A percentile compares a stretch with the other conserved stretches of the same genome.
Conservation (phyloP, 2,888 invertebrate species). For the Eupsilia transversa region DNA sequence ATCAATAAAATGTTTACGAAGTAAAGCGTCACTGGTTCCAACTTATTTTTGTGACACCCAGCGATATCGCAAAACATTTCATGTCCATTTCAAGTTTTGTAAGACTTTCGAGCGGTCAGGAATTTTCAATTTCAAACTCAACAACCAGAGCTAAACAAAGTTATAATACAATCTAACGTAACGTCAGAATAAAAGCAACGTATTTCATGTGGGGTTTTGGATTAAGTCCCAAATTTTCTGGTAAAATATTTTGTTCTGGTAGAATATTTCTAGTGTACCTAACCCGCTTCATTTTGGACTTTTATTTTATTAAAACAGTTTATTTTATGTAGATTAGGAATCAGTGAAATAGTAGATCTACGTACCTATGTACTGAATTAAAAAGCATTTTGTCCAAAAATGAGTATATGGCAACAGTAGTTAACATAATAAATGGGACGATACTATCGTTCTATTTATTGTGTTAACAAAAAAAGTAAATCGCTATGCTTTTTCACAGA, state of each 20-base stretch:
- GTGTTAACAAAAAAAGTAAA: slow-evolving; percentile 5
- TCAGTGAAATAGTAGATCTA: not conserved
- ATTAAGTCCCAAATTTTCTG: slow-evolving; percentile 39
- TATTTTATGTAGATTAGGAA: not conserved
- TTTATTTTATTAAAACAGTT: not conserved
- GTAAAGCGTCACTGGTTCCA: not conserved
- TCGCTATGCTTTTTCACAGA: slow-evolving; percentile 10
- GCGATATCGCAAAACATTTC: slow-evolving; percentile 56
- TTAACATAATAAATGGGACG: no score
- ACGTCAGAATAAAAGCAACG: slow-evolving; percentile 57
- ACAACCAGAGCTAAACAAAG: slow-evolving; percentile 63
- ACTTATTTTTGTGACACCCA: slow-evolving; percentile 37
- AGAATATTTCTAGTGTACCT: slow-evolving; percentile 19
- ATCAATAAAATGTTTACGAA: slow-evolving; percentile 2
- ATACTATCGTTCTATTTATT: not conserved
- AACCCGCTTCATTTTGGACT: not conserved
- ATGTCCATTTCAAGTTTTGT: slow-evolving; percentile 63
- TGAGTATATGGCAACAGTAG: not conserved
- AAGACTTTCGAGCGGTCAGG: slow-evolving; percentile 61
- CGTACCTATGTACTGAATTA: not conserved
- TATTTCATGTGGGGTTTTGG: slow-evolving; percentile 57
- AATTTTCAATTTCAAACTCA: slow-evolving; percentile 68
- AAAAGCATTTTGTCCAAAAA: not conserved
- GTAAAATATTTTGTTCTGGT: slow-evolving; percentile 39
- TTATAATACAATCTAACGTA: slow-evolving; percentile 65